Evolutionary conservation across 2,113 vertebrate genomes (phyloP).

Genomic region (Nansenia antarctica): DNA sequence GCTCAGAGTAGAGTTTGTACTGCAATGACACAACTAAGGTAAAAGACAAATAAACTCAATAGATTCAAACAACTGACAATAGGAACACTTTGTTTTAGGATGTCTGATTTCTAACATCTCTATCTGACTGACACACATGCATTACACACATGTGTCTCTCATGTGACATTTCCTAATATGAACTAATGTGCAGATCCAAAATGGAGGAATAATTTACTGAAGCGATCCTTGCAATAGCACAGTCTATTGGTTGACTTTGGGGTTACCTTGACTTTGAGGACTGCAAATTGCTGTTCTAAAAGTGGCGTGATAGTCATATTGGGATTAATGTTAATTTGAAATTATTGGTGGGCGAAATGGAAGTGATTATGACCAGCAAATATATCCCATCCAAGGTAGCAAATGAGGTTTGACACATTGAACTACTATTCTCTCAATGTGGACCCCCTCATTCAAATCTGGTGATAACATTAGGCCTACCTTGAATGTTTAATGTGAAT

Average conservation of each 20-base stretch:
- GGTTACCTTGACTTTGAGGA: conserved; percentile 1
- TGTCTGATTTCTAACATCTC: not conserved
- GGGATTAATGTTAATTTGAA: conserved; percentile 25
- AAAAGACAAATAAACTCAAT: no score
- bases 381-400: conserved; percentile 11
- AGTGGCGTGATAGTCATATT: conserved; percentile 18
- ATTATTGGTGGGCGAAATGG: conserved; percentile 13
- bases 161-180: not conserved
- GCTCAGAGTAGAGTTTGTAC: no score
- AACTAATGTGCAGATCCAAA: not conserved
- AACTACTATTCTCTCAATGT: conserved; percentile 7
- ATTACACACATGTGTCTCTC: not conserved
- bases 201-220: conserved; percentile 29
- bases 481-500: no score
- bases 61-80: no score
- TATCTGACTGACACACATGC: not conserved
- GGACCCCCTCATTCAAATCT: conserved; percentile 1
- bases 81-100: not conserved
- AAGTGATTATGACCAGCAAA: conserved; percentile 20
- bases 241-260: conserved; percentile 26
- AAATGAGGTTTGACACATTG: conserved; percentile 17
- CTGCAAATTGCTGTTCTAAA: conserved; percentile 10
- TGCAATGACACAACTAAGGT: no score
- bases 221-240: conserved; percentile 22
- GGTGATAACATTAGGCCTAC: no score